Evolutionary conservation across 2,888 invertebrate species (phyloP).

Genomic region (Pinctada fucata): DNA sequence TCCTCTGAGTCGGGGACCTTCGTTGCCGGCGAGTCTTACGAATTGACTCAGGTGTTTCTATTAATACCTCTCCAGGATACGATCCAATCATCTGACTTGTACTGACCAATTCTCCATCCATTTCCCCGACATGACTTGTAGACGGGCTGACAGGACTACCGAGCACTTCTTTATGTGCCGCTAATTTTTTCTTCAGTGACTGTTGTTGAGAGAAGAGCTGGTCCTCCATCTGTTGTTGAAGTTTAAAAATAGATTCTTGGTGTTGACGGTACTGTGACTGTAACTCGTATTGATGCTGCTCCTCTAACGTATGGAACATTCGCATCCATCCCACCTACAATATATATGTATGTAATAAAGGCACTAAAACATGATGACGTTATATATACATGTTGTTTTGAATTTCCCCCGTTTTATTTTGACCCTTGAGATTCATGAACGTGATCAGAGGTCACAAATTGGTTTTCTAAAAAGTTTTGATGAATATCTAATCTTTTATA

Average conservation of each 20-base stretch:
- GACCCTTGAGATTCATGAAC: too few relatives aligned
- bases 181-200: constrained; percentile 60
- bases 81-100: constrained; percentile 3
- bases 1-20: neutral
- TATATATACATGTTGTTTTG: neutral
- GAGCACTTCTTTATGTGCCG: constrained; percentile 61
- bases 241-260: constrained; percentile 61
- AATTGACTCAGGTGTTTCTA: neutral
- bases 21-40: neutral
- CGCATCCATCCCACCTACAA: constrained; percentile 66
- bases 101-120: constrained; percentile 1
- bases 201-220: constrained; percentile 65
- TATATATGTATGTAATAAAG: neutral
- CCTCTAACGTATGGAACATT: constrained; percentile 67
- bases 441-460: too few relatives aligned
- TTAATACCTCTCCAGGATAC: neutral
- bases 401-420: too few relatives aligned
- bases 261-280: constrained; percentile 64
- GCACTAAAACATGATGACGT: neutral
- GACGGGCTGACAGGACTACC: neutral
- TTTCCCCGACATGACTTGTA: neutral
- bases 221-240: constrained; percentile 67
- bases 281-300: constrained; percentile 62
- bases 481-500: too few relatives aligned
- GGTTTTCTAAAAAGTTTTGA: too few relatives aligned